These are phyloP conservation scores for Chrysemys picta DNA, from an alignment of 2,113 vertebrate species.

Conservation along the genomic window DNA sequence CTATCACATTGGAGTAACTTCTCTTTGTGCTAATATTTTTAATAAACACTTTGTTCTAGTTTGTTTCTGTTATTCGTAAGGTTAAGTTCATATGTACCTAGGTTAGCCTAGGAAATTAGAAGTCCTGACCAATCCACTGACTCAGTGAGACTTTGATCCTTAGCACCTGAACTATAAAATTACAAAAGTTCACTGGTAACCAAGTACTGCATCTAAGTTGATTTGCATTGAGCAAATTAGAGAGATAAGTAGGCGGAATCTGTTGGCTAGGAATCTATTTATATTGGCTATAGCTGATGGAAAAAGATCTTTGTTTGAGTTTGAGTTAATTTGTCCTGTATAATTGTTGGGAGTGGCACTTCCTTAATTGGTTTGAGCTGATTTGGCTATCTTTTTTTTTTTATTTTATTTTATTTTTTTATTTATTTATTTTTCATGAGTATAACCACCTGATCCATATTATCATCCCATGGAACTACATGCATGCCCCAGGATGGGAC, in stretches of 20 bases:
- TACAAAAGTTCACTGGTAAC: not conserved
- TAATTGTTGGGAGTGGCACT: not conserved
- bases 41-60: not conserved
- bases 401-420: too few species aligned
- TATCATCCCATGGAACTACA: too few species aligned
- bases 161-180: not conserved
- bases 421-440: too few species aligned
- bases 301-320: not conserved
- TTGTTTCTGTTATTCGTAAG: not conserved
- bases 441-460: too few species aligned
- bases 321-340: not conserved
- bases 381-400: not conserved
- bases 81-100: not conserved
- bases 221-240: not conserved
- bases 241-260: not conserved
- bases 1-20: not conserved
- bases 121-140: not conserved
- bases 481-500: too few species aligned
- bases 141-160: not conserved
- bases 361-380: not conserved
- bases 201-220: not conserved
- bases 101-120: not conserved
- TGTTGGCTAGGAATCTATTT: not conserved
- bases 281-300: not conserved
- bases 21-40: not conserved